Evolutionary conservation across 2,113 vertebrate species (phyloP).

Genomic region (Cervus canadensis): DNA sequence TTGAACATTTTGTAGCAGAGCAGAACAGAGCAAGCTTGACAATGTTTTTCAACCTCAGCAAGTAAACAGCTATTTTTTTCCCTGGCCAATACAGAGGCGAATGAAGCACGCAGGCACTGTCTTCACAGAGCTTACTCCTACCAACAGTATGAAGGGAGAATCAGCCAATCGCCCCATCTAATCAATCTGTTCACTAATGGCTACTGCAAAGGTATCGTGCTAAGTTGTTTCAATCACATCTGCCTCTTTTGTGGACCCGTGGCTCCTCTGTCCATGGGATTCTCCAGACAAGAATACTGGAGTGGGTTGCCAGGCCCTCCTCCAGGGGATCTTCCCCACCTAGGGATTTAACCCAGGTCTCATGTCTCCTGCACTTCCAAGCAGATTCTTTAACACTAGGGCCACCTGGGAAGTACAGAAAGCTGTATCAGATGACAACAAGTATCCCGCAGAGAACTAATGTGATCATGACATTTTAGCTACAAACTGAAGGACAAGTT

Average conservation of each 20-base stretch:
- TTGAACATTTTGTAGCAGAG: neutral
- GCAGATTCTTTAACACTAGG: neutral
- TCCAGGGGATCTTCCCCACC: neutral
- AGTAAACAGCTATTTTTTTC: neutral
- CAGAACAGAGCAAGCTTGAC: neutral
- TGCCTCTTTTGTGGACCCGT: fast-evolving
- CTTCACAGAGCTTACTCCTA: neutral
- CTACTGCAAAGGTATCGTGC: neutral
- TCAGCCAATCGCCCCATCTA: fast-evolving
- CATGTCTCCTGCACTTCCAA: neutral
- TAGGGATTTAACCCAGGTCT: neutral
- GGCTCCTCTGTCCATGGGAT: neutral
- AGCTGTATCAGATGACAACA: neutral
- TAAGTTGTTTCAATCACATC: fast-evolving
- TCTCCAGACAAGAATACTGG: neutral
- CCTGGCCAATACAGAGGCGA: neutral
- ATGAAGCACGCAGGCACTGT: neutral
- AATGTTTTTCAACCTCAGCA: neutral
- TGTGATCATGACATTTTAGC: neutral
- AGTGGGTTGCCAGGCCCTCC: neutral
- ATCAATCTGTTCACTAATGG: neutral
- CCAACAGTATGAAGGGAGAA: neutral
- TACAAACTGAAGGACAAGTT: neutral
- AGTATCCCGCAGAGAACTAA: neutral
- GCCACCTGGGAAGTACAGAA: neutral